Conservation (phyloP, 2,113 vertebrate genomes). For the Lycaon pictus region DNA sequence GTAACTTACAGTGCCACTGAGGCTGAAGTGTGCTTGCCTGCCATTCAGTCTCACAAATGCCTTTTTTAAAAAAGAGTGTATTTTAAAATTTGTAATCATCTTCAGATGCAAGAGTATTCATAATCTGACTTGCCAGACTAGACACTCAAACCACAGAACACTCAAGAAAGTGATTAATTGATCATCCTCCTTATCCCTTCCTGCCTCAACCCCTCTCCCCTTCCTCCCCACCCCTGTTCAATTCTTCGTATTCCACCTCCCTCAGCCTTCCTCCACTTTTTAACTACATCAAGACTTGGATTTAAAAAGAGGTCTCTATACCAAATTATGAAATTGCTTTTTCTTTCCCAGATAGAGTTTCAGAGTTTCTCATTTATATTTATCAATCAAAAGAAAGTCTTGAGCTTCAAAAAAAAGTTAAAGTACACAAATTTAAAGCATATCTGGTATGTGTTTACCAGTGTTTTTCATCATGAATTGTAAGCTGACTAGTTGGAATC, state of each 20-base stretch:
- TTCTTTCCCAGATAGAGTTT: neutral
- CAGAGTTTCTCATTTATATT: neutral
- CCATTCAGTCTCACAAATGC: neutral
- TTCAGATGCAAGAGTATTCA: neutral
- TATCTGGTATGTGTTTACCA: fast-evolving
- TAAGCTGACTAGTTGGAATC: neutral
- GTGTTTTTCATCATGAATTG: neutral
- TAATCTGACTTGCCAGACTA: neutral
- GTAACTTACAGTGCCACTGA: neutral
- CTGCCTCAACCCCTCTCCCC: fast-evolving
- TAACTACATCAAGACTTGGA: neutral
- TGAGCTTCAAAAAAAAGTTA: neutral
- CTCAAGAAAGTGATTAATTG: neutral
- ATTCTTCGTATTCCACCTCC: neutral
- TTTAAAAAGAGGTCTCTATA: neutral
- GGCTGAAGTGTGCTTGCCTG: neutral
- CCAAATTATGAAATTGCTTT: neutral
- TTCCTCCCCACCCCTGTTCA: neutral
- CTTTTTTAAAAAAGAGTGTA: neutral
- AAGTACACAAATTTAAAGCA: neutral
- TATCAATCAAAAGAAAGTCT: neutral
- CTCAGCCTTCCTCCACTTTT: neutral
- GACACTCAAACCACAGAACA: neutral
- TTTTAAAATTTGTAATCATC: neutral
- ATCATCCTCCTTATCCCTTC: fast-evolving